Evolutionary conservation across 2,888 invertebrate species (phyloP), one percentile per base, ranked within the genome.

Genomic region (Drosophila helvetica): DNA sequence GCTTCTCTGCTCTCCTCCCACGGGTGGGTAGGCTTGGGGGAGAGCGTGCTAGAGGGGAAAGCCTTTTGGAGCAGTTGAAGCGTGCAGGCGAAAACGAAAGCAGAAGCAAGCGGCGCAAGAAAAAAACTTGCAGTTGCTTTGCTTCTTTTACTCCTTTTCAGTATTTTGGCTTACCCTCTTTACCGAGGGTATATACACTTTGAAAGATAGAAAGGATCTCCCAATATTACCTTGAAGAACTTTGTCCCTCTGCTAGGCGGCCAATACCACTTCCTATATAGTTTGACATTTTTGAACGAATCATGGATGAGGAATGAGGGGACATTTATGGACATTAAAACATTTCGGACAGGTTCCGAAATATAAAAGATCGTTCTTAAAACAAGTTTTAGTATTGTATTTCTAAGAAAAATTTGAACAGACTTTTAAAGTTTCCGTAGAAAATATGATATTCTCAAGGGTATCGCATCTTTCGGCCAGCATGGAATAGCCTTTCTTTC

Each of bases 1-100:
- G 33, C 19, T 56, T 22, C 48, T 51, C 60, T 30, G 33, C 19
- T 56, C 18, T 52, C 38, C 38, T 38, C 38, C 38, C 38, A 38
- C 38, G 38, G 38, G 15, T 38, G 6, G 38, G 7, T 7, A n/a
- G n/a, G 15, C 38, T n/a, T 42, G n/a, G 38, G 6, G 15, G 48
- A 1, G 22, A n/a, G 15, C 1, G 15, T 4, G 38, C 2, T 7
- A n/a, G 22, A 22, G n/a, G 15, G 48, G 22, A 25, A 19, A 67
- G 67, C 67, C 45, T 74, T 74, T 74, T 65, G 75, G 71, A 77
- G 68, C 89, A 88, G 85, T 88, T 81, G 84, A 80, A 81, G 89
- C 89, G 85, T 86, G 88, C 89, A 83, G 69, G 60, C 86, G 80
- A 82, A 83, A 83, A 83, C 83, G 85, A 86, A 86, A 86, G 85